Base-by-base conservation (phyloP, 2,888 invertebrate species). In the Gryllus longicercus region DNA sequence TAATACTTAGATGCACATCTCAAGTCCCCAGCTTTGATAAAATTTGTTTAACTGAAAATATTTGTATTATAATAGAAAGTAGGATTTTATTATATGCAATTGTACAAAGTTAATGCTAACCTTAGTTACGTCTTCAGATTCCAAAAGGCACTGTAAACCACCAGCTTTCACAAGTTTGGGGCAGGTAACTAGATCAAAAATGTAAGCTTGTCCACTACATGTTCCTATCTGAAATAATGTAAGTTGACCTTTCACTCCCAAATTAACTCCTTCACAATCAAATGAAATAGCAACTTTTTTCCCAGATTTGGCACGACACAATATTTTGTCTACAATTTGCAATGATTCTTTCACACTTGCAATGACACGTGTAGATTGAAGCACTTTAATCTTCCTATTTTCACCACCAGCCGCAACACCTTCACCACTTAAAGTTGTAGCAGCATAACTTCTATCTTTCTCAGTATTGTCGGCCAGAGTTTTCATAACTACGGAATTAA, bases 211-310 rank as follows among this genome's bases (percentile, higher is more conserved):
- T 74, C 96, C 96, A 79, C 91, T 91, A 85, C 92, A 91, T 2
- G 95, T 95, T 18, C 95, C 96, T 84, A 96, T 92, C 86, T 95
- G 95, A 86, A 97, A 91, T 78, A 97, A 88, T 2, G 97, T 96
- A 82, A 97, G 89, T 84, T 95, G 94, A 23, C 97, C 97, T 86
- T 95, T 96, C 2, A 93, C 89, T 38, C 97, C 97, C 82, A 97
- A 89, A 87, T 96, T 97, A 79, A 97, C 95, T 21, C 97, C 96
- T 88, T 98, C 97, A 84, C 96, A 96, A 86, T 97, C 97, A 85
- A 97, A 92, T 0, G 96, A 95, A 38, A 97, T 90, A 81, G 93
- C 92, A 79, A 91, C 91, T 79, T 88, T 84, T 88, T 88, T 50
- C 87, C 75, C 79, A 4, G 75, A 76, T 50, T 81, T 81, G 21